Percentiles rank a stretch among this genome's conserved stretches.
These are phyloP conservation scores for Yasuhikotakia modesta DNA, from an alignment of 2,797 vertebrate species.

Conservation along the genomic window DNA sequence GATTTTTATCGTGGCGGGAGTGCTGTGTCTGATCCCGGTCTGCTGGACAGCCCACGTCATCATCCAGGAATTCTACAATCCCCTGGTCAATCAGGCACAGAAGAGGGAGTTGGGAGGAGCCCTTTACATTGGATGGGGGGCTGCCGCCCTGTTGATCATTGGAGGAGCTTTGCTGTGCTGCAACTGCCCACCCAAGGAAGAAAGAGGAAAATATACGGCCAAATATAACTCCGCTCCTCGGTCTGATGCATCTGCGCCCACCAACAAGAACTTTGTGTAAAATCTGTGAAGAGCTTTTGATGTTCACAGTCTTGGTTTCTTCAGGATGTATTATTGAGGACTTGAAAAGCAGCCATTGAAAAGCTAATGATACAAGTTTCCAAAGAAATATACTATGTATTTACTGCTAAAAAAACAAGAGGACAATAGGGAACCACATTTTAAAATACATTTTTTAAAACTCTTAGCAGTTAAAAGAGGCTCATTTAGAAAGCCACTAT, in stretches of 20 bases:
- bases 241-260: constrained; percentile 76
- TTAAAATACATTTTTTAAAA: not conserved
- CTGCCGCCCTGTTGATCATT: constrained; percentile 81
- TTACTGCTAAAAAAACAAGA: not conserved
- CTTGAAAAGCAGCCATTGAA: constrained; percentile 41
- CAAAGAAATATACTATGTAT: not conserved
- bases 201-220: constrained; percentile 74
- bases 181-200: constrained; percentile 79
- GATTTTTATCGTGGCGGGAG: constrained; percentile 78
- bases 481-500: not conserved
- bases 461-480: not conserved
- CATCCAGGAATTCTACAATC: constrained; percentile 91
- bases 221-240: constrained; percentile 79
- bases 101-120: constrained; percentile 89
- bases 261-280: constrained; percentile 83
- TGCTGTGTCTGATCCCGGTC: constrained; percentile 84
- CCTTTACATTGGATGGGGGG: constrained; percentile 91
- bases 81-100: constrained; percentile 75
- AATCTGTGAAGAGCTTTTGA: constrained; percentile 25
- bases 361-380: not conserved
- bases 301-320: no score
- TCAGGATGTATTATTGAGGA: constrained; percentile 29
- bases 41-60: constrained; percentile 89
- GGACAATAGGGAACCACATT: constrained; percentile 39
- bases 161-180: constrained; percentile 88